These are phyloP conservation scores for Abscondita cerata DNA, from an alignment of 2,888 invertebrate species.

Conservation along the genomic window DNA sequence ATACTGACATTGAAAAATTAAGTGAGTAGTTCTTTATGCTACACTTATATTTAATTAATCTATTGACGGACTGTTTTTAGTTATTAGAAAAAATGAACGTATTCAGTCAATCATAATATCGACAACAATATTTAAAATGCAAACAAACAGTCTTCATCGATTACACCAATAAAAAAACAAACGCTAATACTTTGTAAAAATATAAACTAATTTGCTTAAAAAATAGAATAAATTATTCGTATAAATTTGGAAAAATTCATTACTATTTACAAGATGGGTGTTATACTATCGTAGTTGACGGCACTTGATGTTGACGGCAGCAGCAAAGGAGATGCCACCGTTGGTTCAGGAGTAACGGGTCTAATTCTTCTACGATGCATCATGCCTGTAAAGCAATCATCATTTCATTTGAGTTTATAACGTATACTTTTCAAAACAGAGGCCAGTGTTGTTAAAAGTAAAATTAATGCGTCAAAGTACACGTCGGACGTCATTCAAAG, in stretches of 20 bases:
- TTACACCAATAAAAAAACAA: too few relatives aligned
- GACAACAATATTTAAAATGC: too few relatives aligned
- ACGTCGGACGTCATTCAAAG: too few relatives aligned
- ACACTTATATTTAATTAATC: background rate
- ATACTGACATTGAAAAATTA: background rate
- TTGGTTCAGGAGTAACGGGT: conserved; percentile 34
- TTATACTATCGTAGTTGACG: conserved; percentile 56
- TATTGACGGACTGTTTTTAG: background rate
- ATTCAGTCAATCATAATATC: too few relatives aligned
- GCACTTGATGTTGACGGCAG: conserved; percentile 53
- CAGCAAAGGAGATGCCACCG: conserved; percentile 53
- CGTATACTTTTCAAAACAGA: too few relatives aligned
- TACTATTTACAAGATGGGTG: conserved; percentile 27
- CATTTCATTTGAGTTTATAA: background rate
- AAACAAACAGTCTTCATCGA: too few relatives aligned
- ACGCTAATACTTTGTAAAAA: too few relatives aligned
- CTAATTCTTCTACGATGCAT: conserved; percentile 25
- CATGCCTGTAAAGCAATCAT: conserved; percentile 32
- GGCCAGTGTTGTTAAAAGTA: too few relatives aligned
- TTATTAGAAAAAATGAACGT: too few relatives aligned
- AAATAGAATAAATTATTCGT: conserved; percentile 7
- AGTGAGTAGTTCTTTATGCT: background rate
- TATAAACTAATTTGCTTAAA: too few relatives aligned
- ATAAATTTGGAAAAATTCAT: conserved; percentile 5
- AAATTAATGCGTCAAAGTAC: too few relatives aligned